Base-by-base conservation (phyloP, 2,797 vertebrate genomes). In the Oryzias sinensis region DNA sequence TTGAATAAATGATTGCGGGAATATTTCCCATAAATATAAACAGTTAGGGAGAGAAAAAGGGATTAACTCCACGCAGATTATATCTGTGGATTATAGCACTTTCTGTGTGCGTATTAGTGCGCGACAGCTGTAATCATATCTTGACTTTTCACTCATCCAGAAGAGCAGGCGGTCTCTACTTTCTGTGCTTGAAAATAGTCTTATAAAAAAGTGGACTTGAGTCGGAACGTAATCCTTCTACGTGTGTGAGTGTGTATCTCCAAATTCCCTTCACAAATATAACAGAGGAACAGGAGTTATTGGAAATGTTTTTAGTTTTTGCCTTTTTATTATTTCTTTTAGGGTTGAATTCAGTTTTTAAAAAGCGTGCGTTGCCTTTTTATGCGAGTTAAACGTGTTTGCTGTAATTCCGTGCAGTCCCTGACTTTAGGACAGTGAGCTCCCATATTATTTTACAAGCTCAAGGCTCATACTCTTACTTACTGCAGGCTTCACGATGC, bases 391-490 rank as follows among this genome's bases (percentile, higher is more conserved):
- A 11, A 37, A 11, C 2, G 33, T 37, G 33, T 37, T 37, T 37
- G 33, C 56, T 25, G 6, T 56, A 33, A 62, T 68, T 53, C 43
- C 27, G 45, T 25, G 49, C 65, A 53, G 56, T 11, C 25, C 51
- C 58, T 45, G 56, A 55, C 60, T 65, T 49, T 27, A 14, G 17
- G 64, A 43, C 59, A 25, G 50, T 48, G 57, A 61, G 67, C 70
- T 63, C 73, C 65, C 72, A 66, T 70, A 76, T 77, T 78, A 74
- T 82, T 83, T 72, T 77, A 74, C 71, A 63, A 70, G 62, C 80
- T 84, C 68, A 17, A 60, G 77, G 76, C 77, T 82, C 47, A 45
- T 62, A 64, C 62, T 79, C 74, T 75, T 68, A 75, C 70, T 77
- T 69, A 66, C 70, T 76, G 61, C 65, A 69, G 74, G 66, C 70